These are phyloP conservation scores for Orius insidiosus DNA, from an alignment of 1,140 invertebrate genomes.

Conservation along the genomic window DNA sequence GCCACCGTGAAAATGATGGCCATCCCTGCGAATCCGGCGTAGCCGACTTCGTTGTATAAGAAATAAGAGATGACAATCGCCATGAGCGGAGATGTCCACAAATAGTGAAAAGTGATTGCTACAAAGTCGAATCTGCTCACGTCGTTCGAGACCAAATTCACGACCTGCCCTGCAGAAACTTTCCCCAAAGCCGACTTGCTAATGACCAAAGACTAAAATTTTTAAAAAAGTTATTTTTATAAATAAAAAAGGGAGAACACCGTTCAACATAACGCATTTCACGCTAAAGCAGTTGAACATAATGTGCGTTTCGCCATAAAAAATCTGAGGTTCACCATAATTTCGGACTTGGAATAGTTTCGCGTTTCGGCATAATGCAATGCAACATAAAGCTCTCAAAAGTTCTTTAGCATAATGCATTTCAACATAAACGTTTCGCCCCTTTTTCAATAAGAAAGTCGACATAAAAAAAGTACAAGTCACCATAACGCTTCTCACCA, in stretches of 20 bases:
- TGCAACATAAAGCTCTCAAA: no score
- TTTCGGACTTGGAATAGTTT: conserved; percentile 7
- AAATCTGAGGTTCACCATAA: no score
- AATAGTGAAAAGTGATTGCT: conserved; percentile 37
- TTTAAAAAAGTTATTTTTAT: conserved; percentile 17
- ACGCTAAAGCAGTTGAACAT: no score
- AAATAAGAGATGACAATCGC: conserved; percentile 41
- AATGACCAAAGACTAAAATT: conserved; percentile 30
- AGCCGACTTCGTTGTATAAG: conserved; percentile 42
- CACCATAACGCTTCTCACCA: no score
- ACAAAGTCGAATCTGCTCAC: conserved; percentile 44
- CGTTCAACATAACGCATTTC: no score
- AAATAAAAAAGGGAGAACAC: no score
- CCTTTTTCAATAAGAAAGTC: no score
- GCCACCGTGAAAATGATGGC: conserved; percentile 47
- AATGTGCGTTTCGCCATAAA: no score
- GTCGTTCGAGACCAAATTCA: conserved; percentile 69
- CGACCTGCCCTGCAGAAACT: conserved; percentile 67
- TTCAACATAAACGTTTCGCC: no score
- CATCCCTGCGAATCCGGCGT: conserved; percentile 48
- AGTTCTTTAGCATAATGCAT: no score
- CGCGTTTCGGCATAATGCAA: no score
- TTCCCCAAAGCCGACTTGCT: conserved; percentile 48
- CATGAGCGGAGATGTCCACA: conserved; percentile 48
- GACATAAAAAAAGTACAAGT: no score